Evolutionary conservation across 1,140 invertebrate species (phyloP).

Genomic region (Trissolcus basalis): DNA sequence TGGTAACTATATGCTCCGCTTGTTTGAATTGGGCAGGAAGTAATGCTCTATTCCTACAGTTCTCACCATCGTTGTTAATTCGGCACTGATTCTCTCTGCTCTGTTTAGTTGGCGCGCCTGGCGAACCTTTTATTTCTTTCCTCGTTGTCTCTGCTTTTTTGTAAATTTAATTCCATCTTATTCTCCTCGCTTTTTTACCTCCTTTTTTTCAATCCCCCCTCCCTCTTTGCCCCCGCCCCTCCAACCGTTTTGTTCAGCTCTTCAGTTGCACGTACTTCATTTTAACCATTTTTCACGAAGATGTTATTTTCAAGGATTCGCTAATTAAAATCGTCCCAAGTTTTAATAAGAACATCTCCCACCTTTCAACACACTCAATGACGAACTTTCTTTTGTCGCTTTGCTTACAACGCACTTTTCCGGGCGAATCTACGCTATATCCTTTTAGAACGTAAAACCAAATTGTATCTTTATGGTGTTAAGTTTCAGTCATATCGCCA

Average conservation of each 20-base stretch:
- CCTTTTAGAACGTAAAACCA: slow-evolving; percentile 41
- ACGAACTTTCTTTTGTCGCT: slow-evolving; percentile 28
- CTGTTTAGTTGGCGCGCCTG: slow-evolving; percentile 28
- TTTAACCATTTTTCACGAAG: slow-evolving; percentile 17
- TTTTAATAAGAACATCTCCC: slow-evolving; percentile 39
- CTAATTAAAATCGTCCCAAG: slow-evolving; percentile 41
- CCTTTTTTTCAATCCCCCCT: background rate
- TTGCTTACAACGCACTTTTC: slow-evolving; percentile 16
- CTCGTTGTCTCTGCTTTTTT: background rate
- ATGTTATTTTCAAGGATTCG: slow-evolving; percentile 33
- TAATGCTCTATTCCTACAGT: slow-evolving; percentile 58
- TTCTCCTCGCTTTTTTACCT: background rate
- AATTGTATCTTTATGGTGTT: slow-evolving; percentile 48
- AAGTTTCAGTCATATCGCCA: slow-evolving; percentile 41
- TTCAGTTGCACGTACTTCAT: slow-evolving; percentile 3
- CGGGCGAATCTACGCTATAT: slow-evolving; percentile 7
- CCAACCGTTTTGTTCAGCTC: background rate
- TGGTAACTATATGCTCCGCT: slow-evolving; percentile 70
- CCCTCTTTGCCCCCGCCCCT: background rate
- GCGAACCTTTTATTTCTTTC: background rate
- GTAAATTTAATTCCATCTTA: background rate
- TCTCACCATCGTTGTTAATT: slow-evolving; percentile 70
- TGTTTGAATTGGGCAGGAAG: slow-evolving; percentile 72
- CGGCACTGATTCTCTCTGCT: slow-evolving; percentile 64
- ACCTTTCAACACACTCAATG: slow-evolving; percentile 22